phyloP scores from a whole-genome alignment of 2,113 vertebrate species.

The Sinocyclocheilus grahami region DNA sequence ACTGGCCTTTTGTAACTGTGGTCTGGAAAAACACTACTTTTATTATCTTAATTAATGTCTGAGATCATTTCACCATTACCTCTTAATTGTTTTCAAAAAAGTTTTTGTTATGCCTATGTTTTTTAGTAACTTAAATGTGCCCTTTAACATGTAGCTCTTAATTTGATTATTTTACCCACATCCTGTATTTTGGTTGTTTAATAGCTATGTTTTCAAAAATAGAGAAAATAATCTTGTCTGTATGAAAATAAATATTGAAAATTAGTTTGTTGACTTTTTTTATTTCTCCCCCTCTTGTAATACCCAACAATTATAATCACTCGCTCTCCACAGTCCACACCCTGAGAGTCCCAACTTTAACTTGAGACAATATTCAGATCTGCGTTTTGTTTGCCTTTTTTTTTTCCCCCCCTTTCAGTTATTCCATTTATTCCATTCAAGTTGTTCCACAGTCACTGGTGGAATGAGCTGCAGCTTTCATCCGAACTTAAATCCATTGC shows the following conservation, averaged over 20 bases:
- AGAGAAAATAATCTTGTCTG: conserved; percentile 38
- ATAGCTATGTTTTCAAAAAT: conserved; percentile 51
- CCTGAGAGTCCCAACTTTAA: neutral
- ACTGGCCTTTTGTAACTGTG: conserved; percentile 3
- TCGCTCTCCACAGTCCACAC: neutral
- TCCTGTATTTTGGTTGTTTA: conserved; percentile 39
- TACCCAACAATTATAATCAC: conserved; percentile 51
- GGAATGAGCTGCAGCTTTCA: neutral
- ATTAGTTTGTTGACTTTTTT: conserved; percentile 33
- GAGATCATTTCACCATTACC: too few relatives aligned
- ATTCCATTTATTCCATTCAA: too few relatives aligned
- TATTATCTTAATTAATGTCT: too few relatives aligned
- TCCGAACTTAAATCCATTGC: too few relatives aligned
- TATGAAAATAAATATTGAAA: conserved; percentile 50
- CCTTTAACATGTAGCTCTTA: conserved; percentile 34
- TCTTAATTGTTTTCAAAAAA: too few relatives aligned
- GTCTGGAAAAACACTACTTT: neutral
- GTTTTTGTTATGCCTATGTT: neutral
- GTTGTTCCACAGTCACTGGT: neutral
- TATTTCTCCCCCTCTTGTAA: neutral
- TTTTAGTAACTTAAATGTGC: conserved; percentile 29
- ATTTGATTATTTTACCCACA: conserved; percentile 18
- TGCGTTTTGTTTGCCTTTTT: neutral
- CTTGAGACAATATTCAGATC: neutral
- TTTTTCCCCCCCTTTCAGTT: too few relatives aligned